Conservation (phyloP, 2,113 vertebrate species). For the Tetrao urogallus region DNA sequence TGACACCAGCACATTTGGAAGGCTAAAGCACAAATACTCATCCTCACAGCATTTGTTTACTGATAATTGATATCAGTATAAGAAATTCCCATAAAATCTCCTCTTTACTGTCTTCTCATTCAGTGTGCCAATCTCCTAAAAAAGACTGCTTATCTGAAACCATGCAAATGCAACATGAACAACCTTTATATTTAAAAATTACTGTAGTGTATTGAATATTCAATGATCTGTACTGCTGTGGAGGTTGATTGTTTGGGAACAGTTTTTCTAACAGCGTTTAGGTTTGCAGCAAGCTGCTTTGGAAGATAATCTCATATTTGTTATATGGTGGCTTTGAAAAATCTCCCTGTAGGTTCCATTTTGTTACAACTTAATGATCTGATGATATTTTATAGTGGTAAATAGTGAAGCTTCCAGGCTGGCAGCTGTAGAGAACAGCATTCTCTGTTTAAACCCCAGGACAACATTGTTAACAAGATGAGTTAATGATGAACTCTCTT, state of each 20-base stretch:
- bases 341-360: background rate
- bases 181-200: conserved; percentile 7
- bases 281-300: background rate
- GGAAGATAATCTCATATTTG: background rate
- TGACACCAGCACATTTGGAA: background rate
- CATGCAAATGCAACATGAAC: conserved; percentile 15
- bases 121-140: conserved; percentile 17
- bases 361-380: background rate
- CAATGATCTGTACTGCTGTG: background rate
- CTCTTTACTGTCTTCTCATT: conserved; percentile 60
- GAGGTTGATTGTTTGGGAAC: background rate
- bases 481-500: background rate
- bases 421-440: background rate
- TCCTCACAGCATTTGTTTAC: conserved; percentile 50
- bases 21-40: background rate
- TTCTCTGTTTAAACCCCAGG: background rate
- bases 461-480: background rate
- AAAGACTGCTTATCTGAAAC: conserved; percentile 50
- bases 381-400: background rate
- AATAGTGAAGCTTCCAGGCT: background rate
- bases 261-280: background rate
- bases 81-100: conserved; percentile 46
- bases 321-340: background rate
- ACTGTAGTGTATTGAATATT: background rate
- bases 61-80: conserved; percentile 38